These are phyloP conservation scores for Colletes collaris DNA, from an alignment of 2,888 invertebrate genomes.

Conservation along the genomic window DNA sequence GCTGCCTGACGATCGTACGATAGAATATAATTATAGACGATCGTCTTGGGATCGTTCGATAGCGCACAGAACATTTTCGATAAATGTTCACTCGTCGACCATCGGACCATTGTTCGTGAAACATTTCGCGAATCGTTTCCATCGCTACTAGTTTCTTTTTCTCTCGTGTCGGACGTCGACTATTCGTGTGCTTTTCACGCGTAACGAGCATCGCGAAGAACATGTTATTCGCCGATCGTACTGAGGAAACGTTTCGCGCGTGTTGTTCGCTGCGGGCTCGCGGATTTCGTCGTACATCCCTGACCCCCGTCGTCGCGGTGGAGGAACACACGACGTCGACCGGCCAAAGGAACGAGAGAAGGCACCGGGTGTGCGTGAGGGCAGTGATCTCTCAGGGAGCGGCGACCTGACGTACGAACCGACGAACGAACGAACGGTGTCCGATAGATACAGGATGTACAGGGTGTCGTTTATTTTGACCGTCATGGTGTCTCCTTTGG, in stretches of 20 bases:
- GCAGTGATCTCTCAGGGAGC: conserved; percentile 83
- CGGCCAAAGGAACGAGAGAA: conserved; percentile 69
- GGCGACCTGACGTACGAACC: conserved; percentile 80
- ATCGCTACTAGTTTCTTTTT: background rate
- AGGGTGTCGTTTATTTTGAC: conserved; percentile 8
- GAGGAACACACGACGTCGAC: conserved; percentile 58
- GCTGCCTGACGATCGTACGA: background rate
- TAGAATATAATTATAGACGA: too few species aligned
- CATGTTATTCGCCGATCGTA: background rate
- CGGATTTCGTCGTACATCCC: conserved; percentile 66
- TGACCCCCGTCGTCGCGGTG: conserved; percentile 64
- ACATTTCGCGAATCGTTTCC: too few species aligned
- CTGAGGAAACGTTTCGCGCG: conserved; percentile 6
- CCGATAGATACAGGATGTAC: conserved; percentile 61
- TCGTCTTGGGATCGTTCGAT: too few species aligned
- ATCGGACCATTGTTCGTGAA: too few species aligned
- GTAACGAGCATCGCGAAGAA: background rate
- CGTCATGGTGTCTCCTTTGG: background rate
- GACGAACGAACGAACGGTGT: conserved; percentile 59
- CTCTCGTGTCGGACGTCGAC: background rate
- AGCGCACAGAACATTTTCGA: too few species aligned
- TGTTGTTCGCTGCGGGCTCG: conserved; percentile 40
- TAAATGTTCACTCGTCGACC: too few species aligned
- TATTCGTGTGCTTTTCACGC: background rate
- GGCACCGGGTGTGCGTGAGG: conserved; percentile 81